phyloP scores from a whole-genome alignment of 2,888 invertebrate genomes.

The Piscicola geometra region DNA sequence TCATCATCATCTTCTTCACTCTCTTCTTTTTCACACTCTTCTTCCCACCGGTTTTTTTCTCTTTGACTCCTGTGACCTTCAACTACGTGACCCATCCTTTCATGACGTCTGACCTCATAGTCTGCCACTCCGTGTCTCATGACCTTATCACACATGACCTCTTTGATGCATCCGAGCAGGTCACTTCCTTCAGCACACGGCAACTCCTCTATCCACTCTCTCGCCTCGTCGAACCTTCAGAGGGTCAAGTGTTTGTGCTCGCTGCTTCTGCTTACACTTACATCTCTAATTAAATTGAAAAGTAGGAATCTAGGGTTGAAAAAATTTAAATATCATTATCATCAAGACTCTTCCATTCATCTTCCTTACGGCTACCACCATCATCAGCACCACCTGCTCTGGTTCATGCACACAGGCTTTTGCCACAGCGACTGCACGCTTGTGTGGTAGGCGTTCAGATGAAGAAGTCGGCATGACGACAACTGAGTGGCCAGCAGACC shows the following conservation, averaged over 20 bases:
- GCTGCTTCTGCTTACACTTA: too few species aligned
- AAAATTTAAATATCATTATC: too few species aligned
- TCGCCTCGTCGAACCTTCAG: background rate
- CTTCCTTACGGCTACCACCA: too few species aligned
- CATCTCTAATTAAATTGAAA: too few species aligned
- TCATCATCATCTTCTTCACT: background rate
- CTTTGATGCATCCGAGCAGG: background rate
- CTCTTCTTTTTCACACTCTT: too few species aligned
- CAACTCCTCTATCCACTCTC: background rate
- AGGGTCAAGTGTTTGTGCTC: too few species aligned
- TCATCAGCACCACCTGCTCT: background rate
- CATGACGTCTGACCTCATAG: background rate
- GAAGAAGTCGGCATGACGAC: background rate
- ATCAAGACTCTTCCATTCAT: too few species aligned
- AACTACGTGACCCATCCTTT: too few species aligned
- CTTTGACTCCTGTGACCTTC: too few species aligned
- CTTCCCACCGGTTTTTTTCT: too few species aligned
- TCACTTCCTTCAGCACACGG: background rate
- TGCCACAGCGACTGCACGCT: background rate
- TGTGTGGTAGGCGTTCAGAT: background rate
- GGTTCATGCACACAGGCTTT: conserved; percentile 8
- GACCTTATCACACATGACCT: background rate
- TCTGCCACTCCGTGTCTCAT: background rate
- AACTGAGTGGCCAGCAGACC: background rate
- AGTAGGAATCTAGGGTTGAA: too few species aligned